Conservation (phyloP, 1,140 invertebrate genomes). For the Lasaia peninsularis region DNA sequence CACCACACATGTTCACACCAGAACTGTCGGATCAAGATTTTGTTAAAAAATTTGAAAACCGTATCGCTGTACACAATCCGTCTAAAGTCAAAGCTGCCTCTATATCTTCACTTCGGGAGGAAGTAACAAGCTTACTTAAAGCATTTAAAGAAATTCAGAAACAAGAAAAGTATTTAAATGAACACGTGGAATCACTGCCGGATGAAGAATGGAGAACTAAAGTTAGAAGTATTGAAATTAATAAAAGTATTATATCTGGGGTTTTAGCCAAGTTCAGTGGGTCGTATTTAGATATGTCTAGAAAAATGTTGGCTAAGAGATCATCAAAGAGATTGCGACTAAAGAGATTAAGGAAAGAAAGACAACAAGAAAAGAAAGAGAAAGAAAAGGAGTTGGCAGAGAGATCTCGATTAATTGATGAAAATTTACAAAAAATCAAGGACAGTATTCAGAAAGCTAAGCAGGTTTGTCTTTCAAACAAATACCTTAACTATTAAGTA, state of each 20-base stretch:
- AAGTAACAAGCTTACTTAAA: slow-evolving; percentile 37
- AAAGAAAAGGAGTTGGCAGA: slow-evolving; percentile 58
- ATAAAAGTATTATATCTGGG: slow-evolving; percentile 69
- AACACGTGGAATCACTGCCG: slow-evolving; percentile 62
- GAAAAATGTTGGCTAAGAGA: slow-evolving; percentile 73
- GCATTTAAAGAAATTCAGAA: slow-evolving; percentile 65
- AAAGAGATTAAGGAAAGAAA: slow-evolving; percentile 66
- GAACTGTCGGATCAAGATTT: slow-evolving; percentile 46
- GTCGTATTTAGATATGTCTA: slow-evolving; percentile 62
- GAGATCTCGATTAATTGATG: slow-evolving; percentile 78
- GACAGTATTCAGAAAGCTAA: slow-evolving; percentile 80
- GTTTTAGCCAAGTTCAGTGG: slow-evolving; percentile 62
- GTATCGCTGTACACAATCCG: neutral
- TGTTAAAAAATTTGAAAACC: slow-evolving; percentile 45
- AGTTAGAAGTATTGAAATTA: slow-evolving; percentile 61
- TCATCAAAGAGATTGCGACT: slow-evolving; percentile 77
- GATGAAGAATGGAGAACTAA: slow-evolving; percentile 77
- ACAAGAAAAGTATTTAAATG: slow-evolving; percentile 61
- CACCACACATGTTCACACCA: slow-evolving; percentile 16
- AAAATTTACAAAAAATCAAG: slow-evolving; percentile 79
- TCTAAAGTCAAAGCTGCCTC: slow-evolving; percentile 5
- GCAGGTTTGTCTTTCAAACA: slow-evolving; percentile 60
- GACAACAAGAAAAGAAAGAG: slow-evolving; percentile 62
- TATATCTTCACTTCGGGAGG: neutral
- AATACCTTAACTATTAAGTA: no score